Base-by-base conservation (phyloP, 2,888 invertebrate species). In the Acanthacorydalis orientalis region DNA sequence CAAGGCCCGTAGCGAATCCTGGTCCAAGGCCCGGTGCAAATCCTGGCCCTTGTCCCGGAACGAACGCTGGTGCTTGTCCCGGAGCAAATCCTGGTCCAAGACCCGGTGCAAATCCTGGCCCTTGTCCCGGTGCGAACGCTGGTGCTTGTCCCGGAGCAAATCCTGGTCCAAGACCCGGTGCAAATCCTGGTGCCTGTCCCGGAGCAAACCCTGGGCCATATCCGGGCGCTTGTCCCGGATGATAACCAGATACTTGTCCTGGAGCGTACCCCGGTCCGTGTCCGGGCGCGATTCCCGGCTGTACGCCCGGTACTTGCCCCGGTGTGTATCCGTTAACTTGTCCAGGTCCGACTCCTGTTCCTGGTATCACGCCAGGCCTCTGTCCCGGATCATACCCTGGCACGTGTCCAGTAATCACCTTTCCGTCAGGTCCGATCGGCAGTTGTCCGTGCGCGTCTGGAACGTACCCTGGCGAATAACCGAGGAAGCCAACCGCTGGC, bases 1-100 rank as follows among this genome's bases (percentile, higher is more conserved):
- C 45, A 32, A 49, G 52, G 9, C 44, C 41, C 42, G 31, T 12
- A 34, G 48, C 34, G 12, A 38, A 31, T 37, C 47, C 49, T 32
- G 51, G 47, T 33, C 48, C 43, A 35, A 43, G 48, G n/a, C 44
- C 34, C 46, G 49, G 43, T 40, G 35, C 35, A 38, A 23, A 42
- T 48, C 44, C 50, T 9, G 47, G 48, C 43, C 52, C 48, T 39
- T 51, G 49, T 32, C 48, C 44, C 42, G 51, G 51, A 41, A 41
- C 42, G 9, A 49, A 48, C 43, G 51, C 48, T 32, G 50, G 35
- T 11, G 10, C 10, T 35, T 35, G 10, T 2, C 35, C 35, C 41
- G 50, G 49, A 43, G 43, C 50, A 42, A 46, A 45, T 34, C 49
- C 49, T 37, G 50, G 14, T 49, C 54, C 46, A 40, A 53, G 49